Evolutionary conservation across 2,888 invertebrate species (phyloP).

Genomic region (Matsumyia berberina): DNA sequence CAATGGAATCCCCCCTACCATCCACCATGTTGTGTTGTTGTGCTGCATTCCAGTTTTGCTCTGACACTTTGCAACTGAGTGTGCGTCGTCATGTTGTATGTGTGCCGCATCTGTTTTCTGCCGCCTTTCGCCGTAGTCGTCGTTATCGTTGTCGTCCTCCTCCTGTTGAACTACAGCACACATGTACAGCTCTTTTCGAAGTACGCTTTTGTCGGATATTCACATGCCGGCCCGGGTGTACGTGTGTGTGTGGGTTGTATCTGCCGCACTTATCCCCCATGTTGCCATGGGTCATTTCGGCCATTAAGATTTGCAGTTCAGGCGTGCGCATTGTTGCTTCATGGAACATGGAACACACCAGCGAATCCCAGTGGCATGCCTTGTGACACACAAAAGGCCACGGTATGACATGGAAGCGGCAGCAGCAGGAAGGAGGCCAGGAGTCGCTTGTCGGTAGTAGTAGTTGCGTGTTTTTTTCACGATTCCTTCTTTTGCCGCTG

Average conservation of each 20-base stretch:
- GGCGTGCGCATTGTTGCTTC: conserved; percentile 71
- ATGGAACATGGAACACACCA: conserved; percentile 29
- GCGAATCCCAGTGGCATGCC: conserved; percentile 61
- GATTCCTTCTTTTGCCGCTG: conserved; percentile 24
- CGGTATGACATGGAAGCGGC: conserved; percentile 28
- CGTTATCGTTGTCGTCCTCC: conserved; percentile 30
- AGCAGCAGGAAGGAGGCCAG: conserved; percentile 48
- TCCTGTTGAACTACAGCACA: conserved; percentile 38
- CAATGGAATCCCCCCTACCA: conserved; percentile 2
- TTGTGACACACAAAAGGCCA: conserved; percentile 62
- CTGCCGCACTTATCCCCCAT: conserved; percentile 41
- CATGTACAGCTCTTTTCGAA: conserved; percentile 18
- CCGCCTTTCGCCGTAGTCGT: neutral
- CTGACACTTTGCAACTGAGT: conserved; percentile 42
- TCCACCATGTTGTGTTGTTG: conserved; percentile 38
- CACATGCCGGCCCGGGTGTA: neutral
- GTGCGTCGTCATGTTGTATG: conserved; percentile 56
- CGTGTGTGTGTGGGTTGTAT: conserved; percentile 11
- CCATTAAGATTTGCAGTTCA: conserved; percentile 76
- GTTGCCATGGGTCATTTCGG: conserved; percentile 73
- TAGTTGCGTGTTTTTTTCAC: conserved; percentile 17
- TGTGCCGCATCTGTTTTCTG: conserved; percentile 40
- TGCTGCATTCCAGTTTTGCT: conserved; percentile 10
- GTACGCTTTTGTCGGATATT: conserved; percentile 2
- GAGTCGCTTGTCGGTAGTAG: neutral